Conservation (phyloP, 2,113 vertebrate species). For the Emydura subglobosa region DNA sequence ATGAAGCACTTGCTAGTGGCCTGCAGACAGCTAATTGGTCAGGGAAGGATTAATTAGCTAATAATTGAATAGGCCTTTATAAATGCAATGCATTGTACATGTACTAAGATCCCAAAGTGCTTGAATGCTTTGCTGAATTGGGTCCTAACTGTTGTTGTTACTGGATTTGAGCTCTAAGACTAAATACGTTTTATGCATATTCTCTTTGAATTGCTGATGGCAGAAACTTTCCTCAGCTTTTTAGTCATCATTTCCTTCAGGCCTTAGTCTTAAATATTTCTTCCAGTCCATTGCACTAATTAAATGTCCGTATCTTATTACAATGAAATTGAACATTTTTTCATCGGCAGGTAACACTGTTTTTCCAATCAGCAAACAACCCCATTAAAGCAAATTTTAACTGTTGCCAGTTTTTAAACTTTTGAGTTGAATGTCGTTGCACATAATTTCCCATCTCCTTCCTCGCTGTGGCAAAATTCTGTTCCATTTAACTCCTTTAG, state of each 20-base stretch:
- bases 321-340: background rate
- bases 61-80: background rate
- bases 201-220: background rate
- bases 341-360: background rate
- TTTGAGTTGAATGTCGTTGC: conserved; percentile 2
- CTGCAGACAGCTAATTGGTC: background rate
- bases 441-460: background rate
- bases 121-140: background rate
- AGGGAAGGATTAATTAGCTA: background rate
- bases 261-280: background rate
- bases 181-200: background rate
- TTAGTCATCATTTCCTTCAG: background rate
- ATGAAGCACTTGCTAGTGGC: background rate
- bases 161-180: background rate
- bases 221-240: background rate
- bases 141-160: background rate
- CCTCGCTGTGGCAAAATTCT: background rate
- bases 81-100: background rate
- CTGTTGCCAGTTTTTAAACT: background rate
- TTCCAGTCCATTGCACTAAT: background rate
- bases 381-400: background rate
- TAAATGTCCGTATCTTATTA: background rate
- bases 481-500: background rate
- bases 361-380: background rate
- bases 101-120: background rate